These are phyloP conservation scores for Merops nubicus DNA, from an alignment of 2,113 vertebrate species.

Conservation along the genomic window DNA sequence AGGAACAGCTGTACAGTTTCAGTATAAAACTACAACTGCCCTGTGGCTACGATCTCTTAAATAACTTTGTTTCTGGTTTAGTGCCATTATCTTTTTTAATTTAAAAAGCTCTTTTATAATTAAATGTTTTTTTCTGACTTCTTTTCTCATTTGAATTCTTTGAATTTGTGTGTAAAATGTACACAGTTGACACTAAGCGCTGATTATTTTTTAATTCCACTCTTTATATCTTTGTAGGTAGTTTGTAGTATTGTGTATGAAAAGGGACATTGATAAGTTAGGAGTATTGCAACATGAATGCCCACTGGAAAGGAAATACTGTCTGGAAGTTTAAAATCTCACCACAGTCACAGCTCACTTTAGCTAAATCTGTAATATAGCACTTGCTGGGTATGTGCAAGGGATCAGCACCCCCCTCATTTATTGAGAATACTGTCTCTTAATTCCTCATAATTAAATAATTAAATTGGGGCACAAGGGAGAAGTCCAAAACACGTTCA, in stretches of 20 bases:
- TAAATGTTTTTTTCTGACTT: constrained; percentile 73
- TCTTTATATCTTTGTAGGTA: not conserved
- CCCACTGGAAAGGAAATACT: not conserved
- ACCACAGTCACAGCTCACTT: not conserved
- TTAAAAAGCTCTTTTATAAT: constrained; percentile 77
- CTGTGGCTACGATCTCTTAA: constrained; percentile 64
- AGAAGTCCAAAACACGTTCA: not conserved
- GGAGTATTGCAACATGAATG: not conserved
- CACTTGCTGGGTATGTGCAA: fast-evolving
- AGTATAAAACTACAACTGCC: constrained; percentile 25
- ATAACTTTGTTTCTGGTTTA: constrained; percentile 64
- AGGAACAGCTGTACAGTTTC: constrained; percentile 47
- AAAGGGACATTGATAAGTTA: not conserved
- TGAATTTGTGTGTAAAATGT: not conserved
- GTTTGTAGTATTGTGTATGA: constrained; percentile 1
- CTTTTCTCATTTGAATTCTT: constrained; percentile 60
- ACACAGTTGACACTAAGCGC: not conserved
- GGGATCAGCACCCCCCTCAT: not conserved
- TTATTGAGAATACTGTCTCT: not conserved
- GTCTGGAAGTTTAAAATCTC: not conserved
- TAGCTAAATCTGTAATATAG: not conserved
- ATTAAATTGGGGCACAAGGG: not conserved
- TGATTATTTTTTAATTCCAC: not conserved
- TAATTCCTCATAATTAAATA: not conserved
- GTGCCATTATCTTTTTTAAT: constrained; percentile 78